Conservation (phyloP, 1,140 invertebrate species). For the Palaemon carinicauda region DNA sequence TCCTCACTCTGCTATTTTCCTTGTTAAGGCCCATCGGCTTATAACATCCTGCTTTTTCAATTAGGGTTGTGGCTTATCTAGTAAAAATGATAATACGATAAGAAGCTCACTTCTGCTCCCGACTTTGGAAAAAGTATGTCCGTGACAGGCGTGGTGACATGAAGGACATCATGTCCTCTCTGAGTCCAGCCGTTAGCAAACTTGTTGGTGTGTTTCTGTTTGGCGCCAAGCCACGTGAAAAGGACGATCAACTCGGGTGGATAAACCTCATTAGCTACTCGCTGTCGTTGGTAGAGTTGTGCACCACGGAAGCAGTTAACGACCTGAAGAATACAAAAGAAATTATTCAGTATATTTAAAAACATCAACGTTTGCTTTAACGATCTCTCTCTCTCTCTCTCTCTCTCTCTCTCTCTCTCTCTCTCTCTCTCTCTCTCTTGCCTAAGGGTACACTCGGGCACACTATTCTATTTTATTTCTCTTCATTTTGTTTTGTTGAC, state of each 20-base stretch:
- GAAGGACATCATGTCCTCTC: constrained; percentile 64
- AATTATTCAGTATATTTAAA: too few relatives aligned
- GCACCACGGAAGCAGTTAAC: constrained; percentile 36
- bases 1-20: too few relatives aligned
- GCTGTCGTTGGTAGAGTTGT: constrained; percentile 62
- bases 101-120: constrained; percentile 47
- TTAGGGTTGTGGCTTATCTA: too few relatives aligned
- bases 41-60: too few relatives aligned
- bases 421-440: too few relatives aligned
- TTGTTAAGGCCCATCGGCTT: too few relatives aligned
- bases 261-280: background rate
- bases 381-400: too few relatives aligned
- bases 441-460: too few relatives aligned
- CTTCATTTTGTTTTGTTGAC: too few relatives aligned
- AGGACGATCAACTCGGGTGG: constrained; percentile 64
- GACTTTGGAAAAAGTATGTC: constrained; percentile 65
- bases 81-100: background rate
- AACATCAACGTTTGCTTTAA: too few relatives aligned
- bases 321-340: constrained; percentile 25
- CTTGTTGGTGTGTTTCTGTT: constrained; percentile 57
- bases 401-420: too few relatives aligned
- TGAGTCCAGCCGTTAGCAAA: constrained; percentile 52
- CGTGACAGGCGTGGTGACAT: constrained; percentile 66
- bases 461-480: too few relatives aligned
- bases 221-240: constrained; percentile 58